These are phyloP conservation scores for Ametastegia equiseti DNA, from an alignment of 2,888 invertebrate species.

Conservation along the genomic window DNA sequence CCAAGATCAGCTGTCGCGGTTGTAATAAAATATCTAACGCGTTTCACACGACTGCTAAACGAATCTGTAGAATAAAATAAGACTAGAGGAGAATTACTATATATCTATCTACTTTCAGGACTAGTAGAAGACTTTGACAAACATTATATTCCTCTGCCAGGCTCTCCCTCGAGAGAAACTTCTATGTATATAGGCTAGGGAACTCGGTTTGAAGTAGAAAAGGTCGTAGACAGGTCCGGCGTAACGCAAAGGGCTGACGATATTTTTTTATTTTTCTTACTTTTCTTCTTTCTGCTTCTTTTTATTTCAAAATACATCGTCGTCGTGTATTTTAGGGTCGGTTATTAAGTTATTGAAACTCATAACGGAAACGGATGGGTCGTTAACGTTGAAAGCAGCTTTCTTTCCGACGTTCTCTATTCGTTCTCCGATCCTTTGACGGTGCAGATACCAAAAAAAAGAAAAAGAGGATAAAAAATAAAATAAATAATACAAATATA, in stretches of 20 bases:
- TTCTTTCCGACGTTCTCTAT: too few relatives aligned
- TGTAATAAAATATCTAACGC: slow-evolving; percentile 7
- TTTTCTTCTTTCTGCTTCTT: too few relatives aligned
- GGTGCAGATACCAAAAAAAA: too few relatives aligned
- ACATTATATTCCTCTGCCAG: not conserved
- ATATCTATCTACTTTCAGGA: too few relatives aligned
- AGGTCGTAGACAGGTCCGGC: too few relatives aligned
- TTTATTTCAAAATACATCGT: not conserved
- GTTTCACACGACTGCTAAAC: not conserved
- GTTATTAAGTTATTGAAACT: not conserved
- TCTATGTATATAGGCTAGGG: not conserved
- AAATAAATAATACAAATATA: too few relatives aligned
- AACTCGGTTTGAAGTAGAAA: slow-evolving; percentile 13
- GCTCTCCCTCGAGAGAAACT: not conserved
- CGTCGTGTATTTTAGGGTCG: not conserved
- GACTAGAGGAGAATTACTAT: not conserved
- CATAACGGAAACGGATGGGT: not conserved
- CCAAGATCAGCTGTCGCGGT: not conserved
- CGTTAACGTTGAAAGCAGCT: not conserved
- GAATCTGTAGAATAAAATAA: not conserved
- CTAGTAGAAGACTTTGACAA: not conserved
- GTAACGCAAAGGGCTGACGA: not conserved
- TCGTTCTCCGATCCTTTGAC: not conserved
- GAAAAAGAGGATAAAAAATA: too few relatives aligned
- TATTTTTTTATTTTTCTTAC: too few relatives aligned